Base-by-base conservation (phyloP, 2,888 invertebrate genomes). In the Noctuana brunneofusca region DNA sequence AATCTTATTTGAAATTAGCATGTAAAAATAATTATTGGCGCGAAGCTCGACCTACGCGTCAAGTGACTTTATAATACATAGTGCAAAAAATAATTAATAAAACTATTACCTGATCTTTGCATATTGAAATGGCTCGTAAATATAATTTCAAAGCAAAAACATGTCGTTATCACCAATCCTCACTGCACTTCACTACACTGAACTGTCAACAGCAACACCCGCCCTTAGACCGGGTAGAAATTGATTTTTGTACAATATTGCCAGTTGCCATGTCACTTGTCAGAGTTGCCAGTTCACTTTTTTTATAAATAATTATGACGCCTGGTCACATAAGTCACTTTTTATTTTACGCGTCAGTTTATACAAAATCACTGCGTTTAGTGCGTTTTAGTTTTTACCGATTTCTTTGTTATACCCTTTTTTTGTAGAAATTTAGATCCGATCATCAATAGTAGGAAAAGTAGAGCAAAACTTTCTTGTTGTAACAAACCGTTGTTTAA, bases 171-270 rank as follows among this genome's bases (percentile, higher is more conserved):
- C 79, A 79, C 78, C 68, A 81, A 77, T 80, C 80, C 75, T 75
- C 78, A 69, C 66, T 67, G 72, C 82, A 84, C 84, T 83, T 75
- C 77, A 81, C 74, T 67, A 64, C n/a, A 67, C 70, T 55, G 65
- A 87, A 84, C 86, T 88, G 88, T 88, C 89, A 89, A 88, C 83
- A 80, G 74, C 76, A 77, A 78, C 81, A 82, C 86, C 88, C 90
- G 87, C 89, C 89, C 89, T 80, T 78, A 75, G 75, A 76, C 76
- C 78, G 79, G 82, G 20, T 22, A 22, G 24, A 22, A 87, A 82
- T 81, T 82, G 81, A 81, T 90, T 91, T 90, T 89, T 86, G 77
- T 73, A 76, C 66, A 54, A 20, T 62, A 27, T 62, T 62, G 62
- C 62, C 62, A 62, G 62, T 43, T 8, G 41, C 4, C 8, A 9